Conservation (phyloP, 2,797 vertebrate species). For the Sarcophilus harrisii region DNA sequence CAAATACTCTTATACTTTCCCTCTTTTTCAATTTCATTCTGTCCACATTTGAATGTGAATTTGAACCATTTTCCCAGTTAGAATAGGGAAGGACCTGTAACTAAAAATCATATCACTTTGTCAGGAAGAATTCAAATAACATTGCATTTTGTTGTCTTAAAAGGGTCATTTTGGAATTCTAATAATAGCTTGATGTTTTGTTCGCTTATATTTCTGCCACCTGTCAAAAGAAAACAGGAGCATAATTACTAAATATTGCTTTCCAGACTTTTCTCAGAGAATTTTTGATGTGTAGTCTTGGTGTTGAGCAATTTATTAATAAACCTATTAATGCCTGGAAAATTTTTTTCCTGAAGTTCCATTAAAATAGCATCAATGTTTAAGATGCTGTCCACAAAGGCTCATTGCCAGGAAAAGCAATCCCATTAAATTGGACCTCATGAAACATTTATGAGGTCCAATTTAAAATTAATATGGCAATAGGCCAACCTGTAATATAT, state of each 20-base stretch:
- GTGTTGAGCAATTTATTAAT: conserved; percentile 84
- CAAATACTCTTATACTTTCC: neutral
- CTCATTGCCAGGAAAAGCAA: conserved; percentile 76
- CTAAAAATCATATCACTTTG: neutral
- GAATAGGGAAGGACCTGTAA: neutral
- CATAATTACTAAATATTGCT: conserved; percentile 41
- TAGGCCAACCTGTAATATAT: conserved; percentile 68
- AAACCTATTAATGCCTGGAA: conserved; percentile 78
- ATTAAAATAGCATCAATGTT: conserved; percentile 66
- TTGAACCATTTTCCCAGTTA: neutral
- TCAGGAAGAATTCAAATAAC: neutral
- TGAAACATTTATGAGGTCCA: conserved; percentile 84
- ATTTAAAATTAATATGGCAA: conserved; percentile 82
- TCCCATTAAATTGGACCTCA: conserved; percentile 79
- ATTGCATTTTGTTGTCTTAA: neutral
- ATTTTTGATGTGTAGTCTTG: conserved; percentile 70
- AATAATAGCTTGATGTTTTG: neutral
- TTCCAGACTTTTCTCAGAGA: conserved; percentile 77
- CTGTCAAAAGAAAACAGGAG: conserved; percentile 62
- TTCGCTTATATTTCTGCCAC: neutral
- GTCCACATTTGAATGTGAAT: neutral
- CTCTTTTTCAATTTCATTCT: neutral
- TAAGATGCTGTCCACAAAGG: conserved; percentile 66
- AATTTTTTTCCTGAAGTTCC: conserved; percentile 69
- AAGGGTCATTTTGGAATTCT: neutral